Base-by-base conservation (phyloP, 2,113 vertebrate species). In the Megaceryle maxima region DNA sequence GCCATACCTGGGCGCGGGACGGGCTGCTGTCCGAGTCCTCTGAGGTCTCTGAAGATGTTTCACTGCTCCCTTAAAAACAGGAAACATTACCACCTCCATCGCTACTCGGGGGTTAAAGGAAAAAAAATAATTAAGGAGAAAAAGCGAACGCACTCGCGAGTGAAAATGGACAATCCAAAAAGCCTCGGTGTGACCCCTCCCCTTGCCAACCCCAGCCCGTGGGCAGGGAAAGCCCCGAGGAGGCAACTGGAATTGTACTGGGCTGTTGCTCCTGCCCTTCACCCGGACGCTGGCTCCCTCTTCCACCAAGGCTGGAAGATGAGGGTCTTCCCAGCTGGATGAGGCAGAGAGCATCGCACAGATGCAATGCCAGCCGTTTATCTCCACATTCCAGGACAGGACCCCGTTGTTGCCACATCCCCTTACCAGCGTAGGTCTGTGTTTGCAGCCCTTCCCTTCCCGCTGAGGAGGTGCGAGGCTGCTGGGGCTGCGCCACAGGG, bases 21-120 rank as follows among this genome's bases (percentile, higher is more conserved):
- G 88, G 46, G 86, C 13, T 44, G 50, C 85, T 78, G 17, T 74
- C 69, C 0, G 91, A 95, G 39, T 95, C 94, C 66, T 94, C 78
- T 0, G 97, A 97, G 62, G 87, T 96, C 3, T 95, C 96, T 2
- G 96, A 97, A 39, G 97, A 96, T 0, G 92, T 96, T 31, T 87
- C 79, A 1, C 88, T 94, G 75, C 64, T 91, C 68, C 78, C 97
- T 97, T 25, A 50, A 96, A 92, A 95, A 96, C 81, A n/a, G 56
- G 64, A 88, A 63, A 70, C 4, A 0, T 63, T 28, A 90, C 10
- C 69, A 33, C 13, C 24, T 53, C 29, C 81, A 11, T 28, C 3
- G 1, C 64, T 20, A 7, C 56, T 64, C 13, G 33, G 29, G 35
- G 16, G 3, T 39, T 39, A 28, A 16, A 35, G 15, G 50, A 1